A percentile compares a stretch with the other conserved stretches of the same genome.
Conservation (phyloP, 2,797 vertebrate genomes). For the Pogoniulus pusillus region DNA sequence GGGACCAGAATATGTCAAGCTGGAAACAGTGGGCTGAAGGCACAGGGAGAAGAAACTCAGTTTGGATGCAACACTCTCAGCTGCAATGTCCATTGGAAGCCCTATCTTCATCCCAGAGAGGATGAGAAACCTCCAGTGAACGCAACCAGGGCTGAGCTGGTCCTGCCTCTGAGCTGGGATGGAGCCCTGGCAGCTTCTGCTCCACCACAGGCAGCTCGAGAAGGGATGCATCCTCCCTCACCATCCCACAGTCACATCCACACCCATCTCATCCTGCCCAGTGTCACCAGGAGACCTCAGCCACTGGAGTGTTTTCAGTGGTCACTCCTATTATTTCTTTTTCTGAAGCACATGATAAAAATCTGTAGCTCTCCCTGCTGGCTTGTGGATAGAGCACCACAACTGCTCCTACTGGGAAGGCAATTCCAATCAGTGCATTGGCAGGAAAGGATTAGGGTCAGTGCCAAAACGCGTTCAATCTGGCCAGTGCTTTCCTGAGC, state of each 20-base stretch:
- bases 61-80: neutral
- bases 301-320: neutral
- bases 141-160: rapidly evolving
- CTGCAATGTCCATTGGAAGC: neutral
- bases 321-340: neutral
- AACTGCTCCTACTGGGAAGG: constrained; percentile 26
- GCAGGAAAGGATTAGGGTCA: constrained; percentile 12
- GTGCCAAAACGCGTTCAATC: constrained; percentile 17
- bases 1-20: rapidly evolving
- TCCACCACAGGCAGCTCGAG: rapidly evolving
- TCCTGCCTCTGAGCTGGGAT: neutral
- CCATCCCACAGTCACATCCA: neutral
- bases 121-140: neutral
- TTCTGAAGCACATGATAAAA: constrained; percentile 38
- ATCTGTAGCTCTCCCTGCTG: neutral
- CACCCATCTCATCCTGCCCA: neutral
- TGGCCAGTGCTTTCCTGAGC: neutral
- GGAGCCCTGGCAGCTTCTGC: neutral
- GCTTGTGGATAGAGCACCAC: neutral
- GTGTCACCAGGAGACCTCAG: rapidly evolving
- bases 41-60: neutral
- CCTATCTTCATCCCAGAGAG: neutral
- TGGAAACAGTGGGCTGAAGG: neutral
- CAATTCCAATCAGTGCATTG: constrained; percentile 46
- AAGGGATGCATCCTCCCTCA: rapidly evolving